These are phyloP conservation scores for Thyatira batis DNA, from an alignment of 2,888 invertebrate genomes.

Conservation along the genomic window DNA sequence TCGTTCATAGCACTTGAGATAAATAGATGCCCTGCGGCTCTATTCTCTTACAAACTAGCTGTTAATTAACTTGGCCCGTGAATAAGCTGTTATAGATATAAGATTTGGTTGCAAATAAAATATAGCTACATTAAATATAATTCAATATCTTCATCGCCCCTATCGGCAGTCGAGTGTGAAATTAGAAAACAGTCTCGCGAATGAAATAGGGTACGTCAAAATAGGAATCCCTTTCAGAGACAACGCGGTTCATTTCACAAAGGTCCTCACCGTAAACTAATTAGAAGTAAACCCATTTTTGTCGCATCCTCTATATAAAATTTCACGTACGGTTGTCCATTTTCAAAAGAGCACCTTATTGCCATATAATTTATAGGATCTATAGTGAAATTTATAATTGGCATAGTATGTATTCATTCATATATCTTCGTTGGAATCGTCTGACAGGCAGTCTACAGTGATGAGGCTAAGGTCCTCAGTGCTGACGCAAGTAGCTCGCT, in stretches of 20 bases:
- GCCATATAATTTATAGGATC: conserved; percentile 17
- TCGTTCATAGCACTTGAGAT: conserved; percentile 31
- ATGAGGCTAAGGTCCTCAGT: conserved; percentile 64
- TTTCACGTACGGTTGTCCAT: conserved; percentile 12
- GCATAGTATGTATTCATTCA: conserved; percentile 32
- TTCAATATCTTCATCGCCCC: conserved; percentile 33
- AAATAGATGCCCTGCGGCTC: conserved; percentile 13
- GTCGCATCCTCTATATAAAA: conserved; percentile 13
- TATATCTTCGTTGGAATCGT: conserved; percentile 63
- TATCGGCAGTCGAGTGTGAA: conserved; percentile 48
- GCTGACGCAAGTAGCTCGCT: conserved; percentile 73
- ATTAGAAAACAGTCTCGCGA: conserved; percentile 51
- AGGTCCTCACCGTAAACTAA: conserved; percentile 21
- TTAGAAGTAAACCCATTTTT: conserved; percentile 26
- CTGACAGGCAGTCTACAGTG: conserved; percentile 67
- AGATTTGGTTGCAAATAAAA: conserved; percentile 22
- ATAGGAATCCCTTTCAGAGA: conserved; percentile 37
- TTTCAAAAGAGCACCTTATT: conserved; percentile 2
- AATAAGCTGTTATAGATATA: too few species aligned
- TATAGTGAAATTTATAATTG: conserved; percentile 39
- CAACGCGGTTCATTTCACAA: conserved; percentile 35
- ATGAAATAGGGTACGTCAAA: conserved; percentile 37
- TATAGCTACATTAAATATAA: conserved; percentile 32
- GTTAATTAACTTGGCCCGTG: too few species aligned
- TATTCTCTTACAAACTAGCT: conserved; percentile 17